Percentiles rank a stretch among this genome's conserved stretches.
Conservation (phyloP, 2,888 invertebrate species). For the Parnassius smintheus region DNA sequence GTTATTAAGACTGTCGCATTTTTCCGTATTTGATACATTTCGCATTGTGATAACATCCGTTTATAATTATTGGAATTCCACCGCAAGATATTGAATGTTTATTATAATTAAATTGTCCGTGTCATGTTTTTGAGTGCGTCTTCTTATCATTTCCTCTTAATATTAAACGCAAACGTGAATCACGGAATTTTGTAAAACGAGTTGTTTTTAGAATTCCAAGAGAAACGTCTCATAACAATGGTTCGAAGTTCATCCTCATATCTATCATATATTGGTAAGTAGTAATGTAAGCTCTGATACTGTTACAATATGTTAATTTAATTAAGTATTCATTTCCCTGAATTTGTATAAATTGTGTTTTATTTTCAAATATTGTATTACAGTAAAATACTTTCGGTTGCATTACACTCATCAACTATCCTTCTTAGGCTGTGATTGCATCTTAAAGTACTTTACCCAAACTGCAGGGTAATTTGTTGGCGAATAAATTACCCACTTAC, state of each 20-base stretch:
- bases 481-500: too few species aligned
- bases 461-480: too few species aligned
- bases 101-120: slow-evolving; percentile 22
- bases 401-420: too few species aligned
- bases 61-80: slow-evolving; percentile 16
- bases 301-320: too few species aligned
- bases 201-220: slow-evolving; percentile 12
- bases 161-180: slow-evolving; percentile 17
- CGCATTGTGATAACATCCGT: slow-evolving; percentile 15
- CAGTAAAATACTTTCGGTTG: too few species aligned
- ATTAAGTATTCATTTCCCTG: too few species aligned
- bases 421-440: too few species aligned
- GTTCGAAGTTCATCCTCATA: neutral
- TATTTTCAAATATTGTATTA: too few species aligned
- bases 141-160: slow-evolving; percentile 25
- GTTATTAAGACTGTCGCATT: slow-evolving; percentile 17
- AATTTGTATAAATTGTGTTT: too few species aligned
- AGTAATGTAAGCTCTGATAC: too few species aligned
- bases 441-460: too few species aligned
- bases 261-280: neutral
- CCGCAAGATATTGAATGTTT: slow-evolving; percentile 16
- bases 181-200: slow-evolving; percentile 3
- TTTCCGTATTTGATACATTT: slow-evolving; percentile 15
- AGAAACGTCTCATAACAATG: slow-evolving; percentile 5
- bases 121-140: slow-evolving; percentile 11